A percentile compares a stretch with the other conserved stretches of the same genome.
Evolutionary conservation across 2,113 vertebrate species (phyloP).

Genomic region (Zosterops borbonicus): DNA sequence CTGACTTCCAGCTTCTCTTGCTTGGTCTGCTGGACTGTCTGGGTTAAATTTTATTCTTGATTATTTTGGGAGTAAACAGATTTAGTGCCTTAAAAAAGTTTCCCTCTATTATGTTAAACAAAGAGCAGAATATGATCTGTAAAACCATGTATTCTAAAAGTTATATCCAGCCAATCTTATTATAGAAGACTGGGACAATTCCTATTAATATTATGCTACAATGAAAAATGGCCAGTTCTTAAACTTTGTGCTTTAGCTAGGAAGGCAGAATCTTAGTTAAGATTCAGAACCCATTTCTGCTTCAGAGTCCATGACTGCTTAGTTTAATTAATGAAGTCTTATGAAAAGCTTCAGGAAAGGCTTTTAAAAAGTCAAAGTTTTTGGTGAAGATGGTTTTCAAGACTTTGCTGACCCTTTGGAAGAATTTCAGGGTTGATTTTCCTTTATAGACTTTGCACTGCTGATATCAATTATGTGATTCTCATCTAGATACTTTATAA

Average conservation of each 20-base stretch:
- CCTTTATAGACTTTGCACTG: slow-evolving; percentile 24
- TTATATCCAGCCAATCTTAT: background rate
- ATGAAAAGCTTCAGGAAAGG: slow-evolving; percentile 3
- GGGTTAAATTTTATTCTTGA: background rate
- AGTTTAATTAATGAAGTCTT: slow-evolving; percentile 4
- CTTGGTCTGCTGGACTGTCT: background rate
- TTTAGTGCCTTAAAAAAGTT: background rate
- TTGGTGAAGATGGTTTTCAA: slow-evolving; percentile 11
- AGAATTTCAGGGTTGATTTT: slow-evolving; percentile 56
- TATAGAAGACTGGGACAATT: background rate
- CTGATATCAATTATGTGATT: slow-evolving; percentile 50
- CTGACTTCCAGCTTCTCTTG: background rate
- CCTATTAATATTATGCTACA: background rate
- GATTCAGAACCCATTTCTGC: background rate
- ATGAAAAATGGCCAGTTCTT: background rate
- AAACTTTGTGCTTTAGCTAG: background rate
- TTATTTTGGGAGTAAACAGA: background rate
- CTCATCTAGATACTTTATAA: slow-evolving; percentile 50
- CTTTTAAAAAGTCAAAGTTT: slow-evolving; percentile 1
- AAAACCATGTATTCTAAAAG: background rate
- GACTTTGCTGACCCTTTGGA: slow-evolving; percentile 37
- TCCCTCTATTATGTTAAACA: background rate
- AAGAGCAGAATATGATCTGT: background rate
- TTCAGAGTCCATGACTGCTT: background rate
- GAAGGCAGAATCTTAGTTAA: background rate